Conservation (phyloP, 2,888 invertebrate genomes). For the Didymodactylos carnosus region DNA sequence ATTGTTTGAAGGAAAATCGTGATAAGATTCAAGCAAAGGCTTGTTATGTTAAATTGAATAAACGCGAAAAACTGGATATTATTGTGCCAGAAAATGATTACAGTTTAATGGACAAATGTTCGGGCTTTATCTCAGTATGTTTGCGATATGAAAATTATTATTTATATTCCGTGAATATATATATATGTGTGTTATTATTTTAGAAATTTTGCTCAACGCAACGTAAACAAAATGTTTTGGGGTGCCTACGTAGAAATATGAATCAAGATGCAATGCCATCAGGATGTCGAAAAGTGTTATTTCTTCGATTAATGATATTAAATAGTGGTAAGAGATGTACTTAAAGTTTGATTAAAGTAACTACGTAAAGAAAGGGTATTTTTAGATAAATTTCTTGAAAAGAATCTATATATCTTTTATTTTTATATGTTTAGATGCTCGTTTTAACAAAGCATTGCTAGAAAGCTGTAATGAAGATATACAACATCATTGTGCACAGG, state of each 20-base stretch:
- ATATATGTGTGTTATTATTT: neutral
- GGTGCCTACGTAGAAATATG: neutral
- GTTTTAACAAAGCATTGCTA: neutral
- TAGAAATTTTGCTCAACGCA: neutral
- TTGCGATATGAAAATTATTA: too few species aligned
- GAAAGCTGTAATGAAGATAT: neutral
- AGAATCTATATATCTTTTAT: too few species aligned
- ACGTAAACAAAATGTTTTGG: neutral
- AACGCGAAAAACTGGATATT: neutral
- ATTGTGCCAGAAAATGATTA: neutral
- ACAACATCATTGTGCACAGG: neutral
- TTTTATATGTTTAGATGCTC: conserved; percentile 1
- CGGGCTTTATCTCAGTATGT: neutral
- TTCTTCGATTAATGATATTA: neutral
- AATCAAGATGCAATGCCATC: neutral
- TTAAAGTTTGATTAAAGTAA: too few species aligned
- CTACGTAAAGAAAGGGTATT: too few species aligned
- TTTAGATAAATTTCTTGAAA: too few species aligned
- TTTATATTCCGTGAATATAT: neutral
- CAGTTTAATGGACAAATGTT: neutral
- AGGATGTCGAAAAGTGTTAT: neutral
- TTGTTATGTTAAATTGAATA: neutral
- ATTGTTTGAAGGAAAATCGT: neutral
- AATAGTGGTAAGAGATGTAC: neutral
- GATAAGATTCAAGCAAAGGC: neutral